These are phyloP conservation scores for Zaprionus vittiger DNA, from an alignment of 1,140 invertebrate genomes.

Conservation along the genomic window DNA sequence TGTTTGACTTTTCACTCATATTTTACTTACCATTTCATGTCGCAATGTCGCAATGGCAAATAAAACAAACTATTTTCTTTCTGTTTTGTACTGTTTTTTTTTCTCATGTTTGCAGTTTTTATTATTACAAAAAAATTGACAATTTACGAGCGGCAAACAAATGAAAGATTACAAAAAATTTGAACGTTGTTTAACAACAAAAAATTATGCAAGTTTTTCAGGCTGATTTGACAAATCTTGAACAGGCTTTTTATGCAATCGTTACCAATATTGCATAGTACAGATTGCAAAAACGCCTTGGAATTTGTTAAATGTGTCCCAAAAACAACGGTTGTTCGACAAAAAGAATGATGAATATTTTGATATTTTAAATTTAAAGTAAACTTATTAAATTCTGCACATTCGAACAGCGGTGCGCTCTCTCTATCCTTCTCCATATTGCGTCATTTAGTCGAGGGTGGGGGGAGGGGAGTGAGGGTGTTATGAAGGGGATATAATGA, in stretches of 20 bases:
- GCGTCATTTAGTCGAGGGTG: slow-evolving; percentile 55
- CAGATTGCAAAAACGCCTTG: neutral
- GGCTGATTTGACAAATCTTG: neutral
- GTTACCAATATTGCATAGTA: neutral
- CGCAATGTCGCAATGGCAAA: slow-evolving; percentile 62
- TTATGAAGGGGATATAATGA: slow-evolving; percentile 10
- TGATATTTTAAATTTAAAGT: slow-evolving; percentile 31
- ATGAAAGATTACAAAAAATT: slow-evolving; percentile 57
- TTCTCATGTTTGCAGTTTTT: slow-evolving; percentile 60
- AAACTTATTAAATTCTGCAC: slow-evolving; percentile 51
- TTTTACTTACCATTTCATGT: slow-evolving; percentile 72
- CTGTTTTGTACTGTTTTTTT: slow-evolving; percentile 15
- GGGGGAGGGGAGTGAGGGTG: slow-evolving; percentile 21
- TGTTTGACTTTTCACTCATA: slow-evolving; percentile 39
- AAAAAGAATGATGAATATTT: slow-evolving; percentile 28
- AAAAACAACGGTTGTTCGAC: slow-evolving; percentile 39
- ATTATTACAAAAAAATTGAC: slow-evolving; percentile 37
- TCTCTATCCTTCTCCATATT: slow-evolving; percentile 83
- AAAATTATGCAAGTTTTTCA: slow-evolving; percentile 25
- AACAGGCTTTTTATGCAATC: neutral
- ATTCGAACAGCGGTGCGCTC: slow-evolving; percentile 62
- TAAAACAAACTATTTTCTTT: slow-evolving; percentile 62
- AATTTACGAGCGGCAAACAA: slow-evolving; percentile 61
- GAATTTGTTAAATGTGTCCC: neutral
- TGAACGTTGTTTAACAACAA: slow-evolving; percentile 76